phyloP scores from a whole-genome alignment of 2,888 invertebrate genomes.

The Ganaspis brasiliensis region DNA sequence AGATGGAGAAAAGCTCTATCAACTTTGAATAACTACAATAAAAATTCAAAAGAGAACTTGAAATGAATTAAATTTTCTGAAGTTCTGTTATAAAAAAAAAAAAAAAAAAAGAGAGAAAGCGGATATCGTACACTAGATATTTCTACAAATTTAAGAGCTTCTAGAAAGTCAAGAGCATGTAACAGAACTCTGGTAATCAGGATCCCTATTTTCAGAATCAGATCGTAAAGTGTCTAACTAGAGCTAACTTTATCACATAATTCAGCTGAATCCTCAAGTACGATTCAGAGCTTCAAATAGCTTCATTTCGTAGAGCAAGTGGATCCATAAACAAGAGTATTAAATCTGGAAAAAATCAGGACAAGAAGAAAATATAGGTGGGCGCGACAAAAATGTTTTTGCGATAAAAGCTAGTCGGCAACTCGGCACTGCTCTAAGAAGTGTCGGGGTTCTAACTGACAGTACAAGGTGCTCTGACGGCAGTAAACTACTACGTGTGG shows the following conservation, averaged over 20 bases:
- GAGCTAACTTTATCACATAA: slow-evolving; percentile 25
- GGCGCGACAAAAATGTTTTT: slow-evolving; percentile 51
- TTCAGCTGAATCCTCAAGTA: slow-evolving; percentile 19
- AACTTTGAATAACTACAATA: neutral
- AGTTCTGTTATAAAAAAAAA: neutral
- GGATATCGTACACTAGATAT: neutral
- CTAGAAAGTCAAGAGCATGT: neutral
- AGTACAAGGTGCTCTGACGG: slow-evolving; percentile 61
- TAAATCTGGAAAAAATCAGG: slow-evolving; percentile 56
- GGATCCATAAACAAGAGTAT: slow-evolving; percentile 59
- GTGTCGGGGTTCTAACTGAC: slow-evolving; percentile 62
- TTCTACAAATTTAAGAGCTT: neutral
- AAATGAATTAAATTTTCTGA: neutral
- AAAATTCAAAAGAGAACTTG: slow-evolving; percentile 4
- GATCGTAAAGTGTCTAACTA: slow-evolving; percentile 25
- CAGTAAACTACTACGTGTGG: slow-evolving; percentile 60
- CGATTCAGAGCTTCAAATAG: slow-evolving; percentile 32
- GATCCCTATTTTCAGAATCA: slow-evolving; percentile 17
- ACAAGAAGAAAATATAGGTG: slow-evolving; percentile 54
- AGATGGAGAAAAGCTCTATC: slow-evolving; percentile 14
- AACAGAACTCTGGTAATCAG: slow-evolving; percentile 3
- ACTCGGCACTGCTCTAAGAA: slow-evolving; percentile 55
- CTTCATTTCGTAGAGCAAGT: slow-evolving; percentile 11
- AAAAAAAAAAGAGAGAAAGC: neutral
- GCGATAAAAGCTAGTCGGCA: slow-evolving; percentile 52